Base-by-base conservation (phyloP, 2,797 vertebrate species). In the Staurois parvus region DNA sequence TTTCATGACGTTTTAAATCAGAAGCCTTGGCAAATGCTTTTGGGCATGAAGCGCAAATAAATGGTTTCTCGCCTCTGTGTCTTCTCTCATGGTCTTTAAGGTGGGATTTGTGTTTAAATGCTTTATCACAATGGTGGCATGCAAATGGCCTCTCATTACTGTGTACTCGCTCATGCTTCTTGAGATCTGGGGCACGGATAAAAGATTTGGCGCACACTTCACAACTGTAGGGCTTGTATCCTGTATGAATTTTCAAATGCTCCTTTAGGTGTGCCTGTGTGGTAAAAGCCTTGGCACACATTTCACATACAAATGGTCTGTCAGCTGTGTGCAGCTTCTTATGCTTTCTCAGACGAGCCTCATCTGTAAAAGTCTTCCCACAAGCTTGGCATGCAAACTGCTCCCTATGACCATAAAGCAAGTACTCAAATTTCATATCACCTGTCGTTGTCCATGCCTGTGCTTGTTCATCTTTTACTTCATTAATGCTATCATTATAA, bases 101-200 rank as follows among this genome's bases (percentile, higher is more conserved):
- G 92, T 99, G 98, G 11, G 98, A 99, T 94, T 99, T 99, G 94
- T 99, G 98, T 91, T 99, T 99, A 94, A 99, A 99, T 87, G 98
- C 98, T 90, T 99, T 99, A 91, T 99, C 98, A 26, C 98, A 99
- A 95, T 99, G 96, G 83, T 99, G 98, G 88, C 98, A 99, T 0
- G 96, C 96, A 30, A 99, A 99, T 0, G 98, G 98, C 75, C 98
- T 92, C 91, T 99, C 98, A 29, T 99, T 99, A 91, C 98, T 99
- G 94, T 99, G 98, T 59, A 99, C 98, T 45, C 98, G 87, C 91
- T 99, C 98, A 0, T 99, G 98, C 89, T 99, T 94, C 94, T 99
- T 99, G 26, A 99, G 92, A 91, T 99, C 98, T 0, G 98, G 98
- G 0, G 97, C 98, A 0, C 98, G 92, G 90, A 99, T 99, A 88